Evolutionary conservation across 2,113 vertebrate genomes (phyloP), one percentile per base, ranked within the genome.

Genomic region (Pimephales promelas): DNA sequence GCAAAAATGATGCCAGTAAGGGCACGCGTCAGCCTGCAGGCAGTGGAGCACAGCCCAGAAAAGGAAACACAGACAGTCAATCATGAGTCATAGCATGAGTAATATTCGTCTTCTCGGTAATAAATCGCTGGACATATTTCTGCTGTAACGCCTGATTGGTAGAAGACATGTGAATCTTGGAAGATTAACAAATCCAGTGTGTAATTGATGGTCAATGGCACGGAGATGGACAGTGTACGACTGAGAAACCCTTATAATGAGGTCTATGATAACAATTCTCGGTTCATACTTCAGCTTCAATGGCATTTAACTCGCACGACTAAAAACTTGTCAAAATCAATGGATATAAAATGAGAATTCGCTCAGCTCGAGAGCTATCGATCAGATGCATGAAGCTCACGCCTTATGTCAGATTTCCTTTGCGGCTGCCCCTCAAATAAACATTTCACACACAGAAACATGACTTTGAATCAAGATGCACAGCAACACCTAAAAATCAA

Each of bases 351-450:
- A 85, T 83, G 52, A 81, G 81, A 85, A 87, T 75, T 71, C 68
- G 24, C 70, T 81, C 59, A 83, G 71, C 70, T 43, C 52, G 81
- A 87, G 52, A 72, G 70, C 16, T 76, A 86, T 85, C 22, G 81
- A 87, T 88, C 84, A 81, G 40, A 72, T 40, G 75, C 70, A 72
- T 82, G 81, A 74, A 68, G 74, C 40, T 54, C 28, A 83, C 26
- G 36, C 4, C 40, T 78, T 61, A n/a, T 73, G 22, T 66, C 47
- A 54, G 34, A 56, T 85, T 85, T 83, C 88, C 83, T 84, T 83
- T 89, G 77, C 89, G 91, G 91, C 90, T 92, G 88, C 91, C 90
- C 89, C 90, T 88, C 88, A 90, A 86, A 86, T 89, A 92, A 89
- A 78, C 89, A 88, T 83, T 76, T 59, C 56, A 90, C 89, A 90